Percentiles rank a stretch among this genome's conserved stretches.
phyloP scores from a whole-genome alignment of 2,888 invertebrate genomes.

The Eurytoma californica region DNA sequence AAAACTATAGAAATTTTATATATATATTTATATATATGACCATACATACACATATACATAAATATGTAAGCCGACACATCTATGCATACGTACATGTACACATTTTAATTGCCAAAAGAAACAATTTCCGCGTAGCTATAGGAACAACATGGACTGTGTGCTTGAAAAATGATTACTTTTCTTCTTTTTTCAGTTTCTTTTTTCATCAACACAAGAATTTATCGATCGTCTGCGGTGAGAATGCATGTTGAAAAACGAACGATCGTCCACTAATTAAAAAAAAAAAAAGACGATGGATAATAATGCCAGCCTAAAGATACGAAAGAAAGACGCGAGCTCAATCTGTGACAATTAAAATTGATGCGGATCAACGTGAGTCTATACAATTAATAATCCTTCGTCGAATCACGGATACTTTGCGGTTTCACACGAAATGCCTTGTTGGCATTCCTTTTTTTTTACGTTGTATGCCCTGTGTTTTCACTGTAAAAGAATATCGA shows the following conservation, averaged over 20 bases:
- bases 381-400: slow-evolving; percentile 56
- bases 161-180: slow-evolving; percentile 64
- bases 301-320: slow-evolving; percentile 56
- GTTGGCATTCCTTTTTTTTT: slow-evolving; percentile 52
- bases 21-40: slow-evolving; percentile 53
- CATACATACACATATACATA: slow-evolving; percentile 58
- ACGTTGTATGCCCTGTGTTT: slow-evolving; percentile 58
- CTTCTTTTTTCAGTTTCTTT: slow-evolving; percentile 13
- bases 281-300: slow-evolving; percentile 9
- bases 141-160: slow-evolving; percentile 72
- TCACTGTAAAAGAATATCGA: slow-evolving; percentile 74
- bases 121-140: slow-evolving; percentile 70
- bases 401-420: slow-evolving; percentile 54
- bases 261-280: slow-evolving; percentile 38
- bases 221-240: slow-evolving; percentile 25
- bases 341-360: slow-evolving; percentile 63
- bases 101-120: slow-evolving; percentile 71
- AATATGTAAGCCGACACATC: slow-evolving; percentile 58
- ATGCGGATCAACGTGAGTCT: slow-evolving; percentile 59
- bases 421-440: slow-evolving; percentile 46
- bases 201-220: slow-evolving; percentile 37
- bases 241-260: slow-evolving; percentile 30
- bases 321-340: slow-evolving; percentile 63
- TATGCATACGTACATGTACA: slow-evolving; percentile 63
- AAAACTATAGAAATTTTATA: slow-evolving; percentile 51